These are phyloP conservation scores for Passer montanus DNA, from an alignment of 2,113 vertebrate species.

Conservation along the genomic window DNA sequence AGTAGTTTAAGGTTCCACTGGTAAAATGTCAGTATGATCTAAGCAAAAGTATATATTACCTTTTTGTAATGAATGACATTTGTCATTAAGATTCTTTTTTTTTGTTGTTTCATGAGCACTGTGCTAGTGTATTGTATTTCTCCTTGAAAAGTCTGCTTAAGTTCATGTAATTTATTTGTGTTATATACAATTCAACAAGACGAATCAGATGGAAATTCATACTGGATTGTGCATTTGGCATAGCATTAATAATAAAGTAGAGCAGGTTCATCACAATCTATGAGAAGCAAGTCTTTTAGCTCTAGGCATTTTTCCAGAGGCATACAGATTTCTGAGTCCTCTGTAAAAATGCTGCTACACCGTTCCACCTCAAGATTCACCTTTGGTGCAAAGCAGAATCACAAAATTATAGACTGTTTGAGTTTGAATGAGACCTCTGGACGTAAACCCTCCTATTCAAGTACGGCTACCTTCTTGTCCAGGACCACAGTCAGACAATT, in stretches of 20 bases:
- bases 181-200: not conserved
- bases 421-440: not conserved
- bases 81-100: not conserved
- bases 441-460: rapidly evolving
- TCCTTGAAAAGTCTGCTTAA: slow-evolving; percentile 11
- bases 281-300: not conserved
- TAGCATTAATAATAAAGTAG: slow-evolving; percentile 1
- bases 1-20: not conserved
- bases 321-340: not conserved
- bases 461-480: not conserved
- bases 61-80: not conserved
- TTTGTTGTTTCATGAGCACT: not conserved
- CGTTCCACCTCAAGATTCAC: not conserved
- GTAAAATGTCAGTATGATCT: slow-evolving; percentile 20
- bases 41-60: not conserved
- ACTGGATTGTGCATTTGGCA: not conserved
- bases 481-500: not conserved
- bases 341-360: not conserved
- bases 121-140: not conserved
- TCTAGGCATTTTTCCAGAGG: not conserved
- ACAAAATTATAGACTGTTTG: not conserved
- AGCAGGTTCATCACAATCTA: not conserved
- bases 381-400: not conserved
- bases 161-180: slow-evolving; percentile 10
- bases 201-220: not conserved